Base-by-base conservation (phyloP, 2,797 vertebrate species). In the Coregonus suidteri region DNA sequence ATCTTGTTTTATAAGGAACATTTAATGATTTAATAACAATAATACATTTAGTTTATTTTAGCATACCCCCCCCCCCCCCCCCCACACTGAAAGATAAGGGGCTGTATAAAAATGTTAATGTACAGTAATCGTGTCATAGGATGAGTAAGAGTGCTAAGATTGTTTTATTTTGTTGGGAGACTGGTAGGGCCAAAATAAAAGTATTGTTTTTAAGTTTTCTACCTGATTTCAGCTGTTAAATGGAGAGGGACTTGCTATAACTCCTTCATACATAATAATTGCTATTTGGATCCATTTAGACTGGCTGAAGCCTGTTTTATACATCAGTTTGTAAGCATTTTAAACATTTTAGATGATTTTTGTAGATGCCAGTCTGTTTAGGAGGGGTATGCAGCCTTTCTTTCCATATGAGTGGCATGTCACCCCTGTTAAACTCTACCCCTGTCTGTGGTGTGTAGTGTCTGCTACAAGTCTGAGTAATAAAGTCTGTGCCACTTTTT, bases 1-100 rank as follows among this genome's bases (percentile, higher is more conserved):
- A 95, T 91, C 90, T 90, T 93, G 87, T 94, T 94, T 95, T 94
- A 85, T 94, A 93, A 92, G 91, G 91, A 93, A 92, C 85, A 86
- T 90, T 89, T 88, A 89, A 92, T 92, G 89, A 87, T 93, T 94
- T 93, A 90, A 85, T 37, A 72, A 83, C 47, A 62, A 91, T 30
- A 91, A 95, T 87, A 94, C 91, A 92, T 92, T 87, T 91, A 94
- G 91, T 77, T 91, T 82, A 35, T 82, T 92, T 91, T 90, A 25
- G 25, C 25, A 25, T 25, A 25, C 25, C 25, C 25, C 25, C 25
- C n/a, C n/a, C n/a, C 25, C 25, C 25, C 25, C 25, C 25, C 53
- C 79, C 75, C 71, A 64, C 80, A 77, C 85, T 79, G 68, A 86
- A 85, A 80, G 81, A 83, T 74, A 84, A 78, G 31, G 52, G 79